Percentiles rank a stretch among this genome's conserved stretches.
Evolutionary conservation across 1,140 invertebrate genomes (phyloP).

Genomic region (Octopus sinensis): DNA sequence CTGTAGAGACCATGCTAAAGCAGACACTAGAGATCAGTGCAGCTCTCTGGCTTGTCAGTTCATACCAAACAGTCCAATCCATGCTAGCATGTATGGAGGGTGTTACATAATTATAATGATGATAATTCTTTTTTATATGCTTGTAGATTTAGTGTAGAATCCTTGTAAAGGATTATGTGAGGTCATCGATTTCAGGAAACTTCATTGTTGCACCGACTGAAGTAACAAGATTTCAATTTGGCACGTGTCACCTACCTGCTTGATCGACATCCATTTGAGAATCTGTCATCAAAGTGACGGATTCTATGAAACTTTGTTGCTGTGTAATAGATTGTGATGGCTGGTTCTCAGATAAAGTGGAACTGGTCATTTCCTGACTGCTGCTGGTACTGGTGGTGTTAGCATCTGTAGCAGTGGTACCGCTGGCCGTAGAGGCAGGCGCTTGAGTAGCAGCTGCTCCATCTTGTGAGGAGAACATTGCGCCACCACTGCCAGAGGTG

Average conservation of each 20-base stretch:
- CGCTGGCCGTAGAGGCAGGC: not conserved
- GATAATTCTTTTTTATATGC: no score
- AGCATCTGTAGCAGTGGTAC: not conserved
- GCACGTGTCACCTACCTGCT: slow-evolving; percentile 30
- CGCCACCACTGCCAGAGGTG: not conserved
- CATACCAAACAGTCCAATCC: no score
- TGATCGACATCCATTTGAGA: slow-evolving; percentile 52
- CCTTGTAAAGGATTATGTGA: no score
- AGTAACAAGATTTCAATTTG: no score
- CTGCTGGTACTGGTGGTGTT: not conserved
- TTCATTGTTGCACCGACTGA: no score
- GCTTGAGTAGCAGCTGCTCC: not conserved
- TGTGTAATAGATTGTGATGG: not conserved
- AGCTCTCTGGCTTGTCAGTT: no score
- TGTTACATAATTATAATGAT: no score
- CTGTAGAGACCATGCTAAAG: no score
- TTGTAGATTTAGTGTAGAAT: no score
- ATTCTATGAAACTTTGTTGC: slow-evolving; percentile 10
- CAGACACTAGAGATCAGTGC: no score
- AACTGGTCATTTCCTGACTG: not conserved
- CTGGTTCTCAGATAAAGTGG: not conserved
- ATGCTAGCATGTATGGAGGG: no score
- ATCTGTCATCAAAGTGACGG: slow-evolving; percentile 20
- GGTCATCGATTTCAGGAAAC: no score
- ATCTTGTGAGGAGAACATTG: not conserved